phyloP scores from a whole-genome alignment of 2,888 invertebrate species.

The Syrphus vitripennis region DNA sequence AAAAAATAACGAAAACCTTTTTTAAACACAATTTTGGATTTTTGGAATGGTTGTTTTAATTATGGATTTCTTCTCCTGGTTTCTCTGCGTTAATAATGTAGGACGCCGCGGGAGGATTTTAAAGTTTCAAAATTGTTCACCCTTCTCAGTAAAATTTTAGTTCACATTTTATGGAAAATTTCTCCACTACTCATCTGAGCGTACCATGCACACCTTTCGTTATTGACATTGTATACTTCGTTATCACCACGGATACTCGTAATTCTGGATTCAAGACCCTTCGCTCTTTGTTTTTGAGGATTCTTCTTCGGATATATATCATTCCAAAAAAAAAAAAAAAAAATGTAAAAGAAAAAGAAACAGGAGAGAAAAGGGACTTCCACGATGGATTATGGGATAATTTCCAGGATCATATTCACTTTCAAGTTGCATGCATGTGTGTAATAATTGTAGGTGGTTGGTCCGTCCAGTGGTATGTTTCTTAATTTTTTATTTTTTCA shows the following conservation, averaged over 20 bases:
- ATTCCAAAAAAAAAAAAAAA: constrained; percentile 26
- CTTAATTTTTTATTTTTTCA: constrained; percentile 38
- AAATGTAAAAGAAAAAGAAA: neutral
- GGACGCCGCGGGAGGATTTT: constrained; percentile 69
- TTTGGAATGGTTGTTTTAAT: constrained; percentile 58
- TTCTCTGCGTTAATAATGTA: constrained; percentile 39
- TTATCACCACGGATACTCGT: constrained; percentile 42
- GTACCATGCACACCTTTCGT: constrained; percentile 33
- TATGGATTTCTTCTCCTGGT: constrained; percentile 47
- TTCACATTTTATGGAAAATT: constrained; percentile 29
- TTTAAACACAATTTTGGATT: constrained; percentile 49
- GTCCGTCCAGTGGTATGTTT: constrained; percentile 69
- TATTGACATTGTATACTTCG: constrained; percentile 14
- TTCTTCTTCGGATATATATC: constrained; percentile 31
- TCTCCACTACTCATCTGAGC: constrained; percentile 6
- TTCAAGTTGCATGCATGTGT: constrained; percentile 55
- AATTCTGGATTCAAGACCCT: constrained; percentile 40
- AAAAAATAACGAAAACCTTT: constrained; percentile 8
- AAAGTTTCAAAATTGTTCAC: constrained; percentile 42
- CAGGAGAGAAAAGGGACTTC: neutral
- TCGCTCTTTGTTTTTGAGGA: constrained; percentile 44
- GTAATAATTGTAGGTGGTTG: constrained; percentile 58
- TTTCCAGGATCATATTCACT: constrained; percentile 49
- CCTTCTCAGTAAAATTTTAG: neutral
- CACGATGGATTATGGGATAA: constrained; percentile 46